phyloP scores from a whole-genome alignment of 2,797 vertebrate species.

The Tadarida brasiliensis region DNA sequence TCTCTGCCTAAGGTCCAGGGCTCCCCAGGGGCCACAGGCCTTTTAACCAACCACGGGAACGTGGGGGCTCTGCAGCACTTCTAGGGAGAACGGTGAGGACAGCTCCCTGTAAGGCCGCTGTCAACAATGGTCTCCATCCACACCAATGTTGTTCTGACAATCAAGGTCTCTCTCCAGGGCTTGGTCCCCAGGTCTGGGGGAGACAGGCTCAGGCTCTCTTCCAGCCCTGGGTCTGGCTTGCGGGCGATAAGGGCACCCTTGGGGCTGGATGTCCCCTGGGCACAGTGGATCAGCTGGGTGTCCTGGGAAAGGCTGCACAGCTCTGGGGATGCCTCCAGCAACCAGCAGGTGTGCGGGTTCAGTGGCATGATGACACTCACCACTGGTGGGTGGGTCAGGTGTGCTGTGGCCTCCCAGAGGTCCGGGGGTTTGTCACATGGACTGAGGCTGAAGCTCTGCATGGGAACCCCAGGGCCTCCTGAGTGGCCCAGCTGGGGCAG shows the following conservation, averaged over 20 bases:
- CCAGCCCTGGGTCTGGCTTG: slow-evolving; percentile 21
- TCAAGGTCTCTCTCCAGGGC: slow-evolving; percentile 20
- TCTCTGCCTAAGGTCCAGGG: background rate
- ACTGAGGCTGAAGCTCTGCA: background rate
- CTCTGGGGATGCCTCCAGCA: background rate
- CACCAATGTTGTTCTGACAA: background rate
- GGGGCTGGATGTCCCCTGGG: background rate
- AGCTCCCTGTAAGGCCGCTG: background rate
- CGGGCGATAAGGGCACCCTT: background rate
- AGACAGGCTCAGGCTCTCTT: background rate
- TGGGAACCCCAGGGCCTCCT: slow-evolving; percentile 3
- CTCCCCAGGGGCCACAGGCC: background rate
- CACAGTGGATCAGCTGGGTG: background rate
- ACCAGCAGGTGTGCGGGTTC: background rate
- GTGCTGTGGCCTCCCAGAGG: background rate
- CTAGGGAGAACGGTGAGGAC: background rate
- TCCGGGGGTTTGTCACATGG: background rate
- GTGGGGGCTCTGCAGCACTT: background rate
- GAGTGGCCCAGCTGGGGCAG: background rate
- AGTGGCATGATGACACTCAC: background rate
- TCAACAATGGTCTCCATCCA: background rate
- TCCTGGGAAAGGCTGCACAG: background rate
- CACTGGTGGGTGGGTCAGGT: background rate
- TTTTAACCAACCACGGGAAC: background rate
- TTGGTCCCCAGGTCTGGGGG: slow-evolving; percentile 28